These are phyloP conservation scores for Aphaenogaster ashmeadi DNA, from an alignment of 1,140 invertebrate genomes.

Conservation along the genomic window DNA sequence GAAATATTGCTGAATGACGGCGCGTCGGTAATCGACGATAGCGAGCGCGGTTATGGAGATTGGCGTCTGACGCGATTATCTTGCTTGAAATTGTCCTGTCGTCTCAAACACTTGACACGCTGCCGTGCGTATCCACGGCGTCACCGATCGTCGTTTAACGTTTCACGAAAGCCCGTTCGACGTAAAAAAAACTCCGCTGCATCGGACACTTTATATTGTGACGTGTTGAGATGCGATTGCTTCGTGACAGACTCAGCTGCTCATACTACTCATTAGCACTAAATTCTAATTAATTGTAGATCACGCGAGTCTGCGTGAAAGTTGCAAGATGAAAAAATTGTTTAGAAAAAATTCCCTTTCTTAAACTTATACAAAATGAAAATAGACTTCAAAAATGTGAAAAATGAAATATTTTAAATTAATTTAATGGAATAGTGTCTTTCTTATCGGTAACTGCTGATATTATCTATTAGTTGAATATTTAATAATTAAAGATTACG, in stretches of 20 bases:
- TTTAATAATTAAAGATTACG: background rate
- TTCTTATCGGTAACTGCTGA: too few relatives aligned
- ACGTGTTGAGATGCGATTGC: slow-evolving; percentile 59
- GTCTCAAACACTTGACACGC: slow-evolving; percentile 17
- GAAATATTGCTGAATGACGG: slow-evolving; percentile 64
- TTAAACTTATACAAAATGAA: background rate
- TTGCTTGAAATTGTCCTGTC: slow-evolving; percentile 30
- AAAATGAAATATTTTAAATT: background rate
- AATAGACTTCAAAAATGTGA: background rate
- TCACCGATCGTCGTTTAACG: slow-evolving; percentile 25
- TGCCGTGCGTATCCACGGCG: background rate
- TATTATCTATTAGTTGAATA: background rate
- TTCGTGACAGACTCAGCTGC: slow-evolving; percentile 26
- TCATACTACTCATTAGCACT: background rate
- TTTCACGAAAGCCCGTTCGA: slow-evolving; percentile 26
- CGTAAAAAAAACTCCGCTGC: background rate
- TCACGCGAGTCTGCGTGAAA: background rate
- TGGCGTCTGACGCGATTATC: slow-evolving; percentile 62
- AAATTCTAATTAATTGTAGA: background rate
- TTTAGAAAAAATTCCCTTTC: background rate
- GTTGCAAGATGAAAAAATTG: background rate
- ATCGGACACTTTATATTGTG: background rate
- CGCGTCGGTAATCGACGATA: slow-evolving; percentile 47
- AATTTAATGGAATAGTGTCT: background rate
- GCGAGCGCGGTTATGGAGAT: slow-evolving; percentile 50